phyloP scores from a whole-genome alignment of 2,888 invertebrate genomes.

The Imbricaverruca yamaguchii region DNA sequence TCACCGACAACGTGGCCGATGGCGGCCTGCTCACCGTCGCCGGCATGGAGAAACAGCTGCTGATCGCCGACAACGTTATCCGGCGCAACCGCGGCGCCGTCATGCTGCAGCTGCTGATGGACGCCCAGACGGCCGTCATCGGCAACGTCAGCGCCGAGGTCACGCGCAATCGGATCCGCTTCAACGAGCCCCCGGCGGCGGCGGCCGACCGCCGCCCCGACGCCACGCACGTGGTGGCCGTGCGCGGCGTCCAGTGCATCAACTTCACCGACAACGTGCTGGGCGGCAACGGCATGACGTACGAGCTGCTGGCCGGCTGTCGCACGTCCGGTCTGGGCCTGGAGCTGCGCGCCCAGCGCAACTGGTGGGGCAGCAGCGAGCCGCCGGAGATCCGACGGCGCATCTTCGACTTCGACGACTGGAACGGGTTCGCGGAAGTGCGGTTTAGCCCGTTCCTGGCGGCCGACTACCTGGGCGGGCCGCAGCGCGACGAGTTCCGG shows the following conservation, averaged over 20 bases:
- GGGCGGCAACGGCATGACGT: slow-evolving; percentile 66
- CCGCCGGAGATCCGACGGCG: slow-evolving; percentile 64
- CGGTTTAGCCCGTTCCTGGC: slow-evolving; percentile 79
- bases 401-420: slow-evolving; percentile 98
- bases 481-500: slow-evolving; percentile 53
- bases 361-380: slow-evolving; percentile 90
- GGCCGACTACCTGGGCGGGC: slow-evolving; percentile 40
- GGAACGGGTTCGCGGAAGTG: slow-evolving; percentile 95
- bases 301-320: slow-evolving; percentile 81
- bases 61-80: slow-evolving; percentile 70
- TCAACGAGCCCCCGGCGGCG: slow-evolving; percentile 47
- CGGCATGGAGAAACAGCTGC: slow-evolving; percentile 95
- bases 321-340: slow-evolving; percentile 78
- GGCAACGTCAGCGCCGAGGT: slow-evolving; percentile 75
- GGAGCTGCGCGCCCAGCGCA: slow-evolving; percentile 76
- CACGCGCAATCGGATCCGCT: slow-evolving; percentile 64
- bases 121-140: slow-evolving; percentile 87
- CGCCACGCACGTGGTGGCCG: slow-evolving; percentile 71
- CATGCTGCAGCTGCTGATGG: slow-evolving; percentile 77
- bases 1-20: slow-evolving; percentile 60
- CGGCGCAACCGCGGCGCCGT: slow-evolving; percentile 69
- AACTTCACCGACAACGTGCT: slow-evolving; percentile 82
- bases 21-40: slow-evolving; percentile 66
- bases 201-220: slow-evolving; percentile 43
- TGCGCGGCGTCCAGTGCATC: slow-evolving; percentile 91